Base-by-base conservation (phyloP, 2,797 vertebrate genomes). In the Chromis chromis region DNA sequence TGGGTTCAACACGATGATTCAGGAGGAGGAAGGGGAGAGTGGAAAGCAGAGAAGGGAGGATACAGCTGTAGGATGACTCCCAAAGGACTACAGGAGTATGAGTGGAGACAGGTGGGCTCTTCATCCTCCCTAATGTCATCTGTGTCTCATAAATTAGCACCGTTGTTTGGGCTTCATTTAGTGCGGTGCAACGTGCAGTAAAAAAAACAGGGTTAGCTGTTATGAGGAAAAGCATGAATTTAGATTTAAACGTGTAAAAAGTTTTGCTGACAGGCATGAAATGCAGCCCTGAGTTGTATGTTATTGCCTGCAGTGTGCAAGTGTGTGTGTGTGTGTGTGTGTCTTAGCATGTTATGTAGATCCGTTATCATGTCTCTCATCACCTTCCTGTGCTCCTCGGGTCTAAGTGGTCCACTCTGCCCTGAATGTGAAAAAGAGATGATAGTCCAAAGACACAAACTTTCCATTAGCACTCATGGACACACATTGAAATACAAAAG, bases 301-400 rank as follows among this genome's bases (percentile, higher is more conserved):
- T 58, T 14, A 50, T 25, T 57, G 27, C 12, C 16, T 50, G 39
- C 42, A 25, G 11, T 33, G 42, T 48, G 52, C 66, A 54, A 62
- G n/a, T 8, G 31, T 9, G 31, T 31, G 31, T 31, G 28, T 31
- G 31, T 55, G 40, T 73, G 57, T 76, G 55, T 69, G 57, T 74
- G 14, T 21, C 52, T 31, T 46, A 21, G 33, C 33, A 8, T 66
- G 55, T 69, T 52, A 50, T 75, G 58, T 61, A 62, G 66, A 55
- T 73, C 66, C 75, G 62, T 88, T 77, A 87, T 83, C 62, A 63
- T 74, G 69, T 86, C 88, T 79, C 64, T 88, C 89, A 83, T 79
- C 86, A 79, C 53, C 70, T 85, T 79, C 36, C 44, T 54, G 54
- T 59, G 55, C 75, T 87, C 60, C 65, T 72, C 24, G 0, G 39